Evolutionary conservation across 2,113 vertebrate species (phyloP).

Genomic region (Sciurus niger): DNA sequence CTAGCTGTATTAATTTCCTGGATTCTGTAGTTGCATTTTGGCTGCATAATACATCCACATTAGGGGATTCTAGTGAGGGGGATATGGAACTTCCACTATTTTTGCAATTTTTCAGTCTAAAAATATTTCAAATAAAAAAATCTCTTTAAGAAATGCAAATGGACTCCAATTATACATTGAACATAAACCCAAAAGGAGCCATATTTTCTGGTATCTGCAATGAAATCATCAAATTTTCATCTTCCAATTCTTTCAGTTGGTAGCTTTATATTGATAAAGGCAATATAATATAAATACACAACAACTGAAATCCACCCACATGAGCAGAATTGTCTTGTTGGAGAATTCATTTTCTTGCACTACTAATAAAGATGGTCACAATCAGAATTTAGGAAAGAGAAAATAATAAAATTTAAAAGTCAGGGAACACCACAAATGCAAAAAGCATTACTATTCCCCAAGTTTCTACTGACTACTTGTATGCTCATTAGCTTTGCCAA

Average conservation of each 20-base stretch:
- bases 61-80: background rate
- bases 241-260: conserved; percentile 4
- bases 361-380: background rate
- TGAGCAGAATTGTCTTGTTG: background rate
- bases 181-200: background rate
- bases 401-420: conserved; percentile 16
- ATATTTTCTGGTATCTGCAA: background rate
- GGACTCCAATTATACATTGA: background rate
- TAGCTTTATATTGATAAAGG: background rate
- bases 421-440: background rate
- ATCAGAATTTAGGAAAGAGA: background rate
- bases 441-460: background rate
- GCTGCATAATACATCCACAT: background rate
- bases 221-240: background rate
- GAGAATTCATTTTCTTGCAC: background rate
- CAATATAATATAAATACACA: background rate
- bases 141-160: conserved; percentile 8
- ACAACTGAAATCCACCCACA: background rate
- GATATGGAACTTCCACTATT: background rate
- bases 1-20: background rate
- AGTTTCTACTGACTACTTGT: background rate
- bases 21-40: background rate
- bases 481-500: background rate
- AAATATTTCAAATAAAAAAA: conserved; percentile 19
- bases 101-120: background rate